Percentiles rank a stretch among this genome's conserved stretches.
Conservation (phyloP, 2,797 vertebrate genomes). For the Pantherophis alleghaniensis region DNA sequence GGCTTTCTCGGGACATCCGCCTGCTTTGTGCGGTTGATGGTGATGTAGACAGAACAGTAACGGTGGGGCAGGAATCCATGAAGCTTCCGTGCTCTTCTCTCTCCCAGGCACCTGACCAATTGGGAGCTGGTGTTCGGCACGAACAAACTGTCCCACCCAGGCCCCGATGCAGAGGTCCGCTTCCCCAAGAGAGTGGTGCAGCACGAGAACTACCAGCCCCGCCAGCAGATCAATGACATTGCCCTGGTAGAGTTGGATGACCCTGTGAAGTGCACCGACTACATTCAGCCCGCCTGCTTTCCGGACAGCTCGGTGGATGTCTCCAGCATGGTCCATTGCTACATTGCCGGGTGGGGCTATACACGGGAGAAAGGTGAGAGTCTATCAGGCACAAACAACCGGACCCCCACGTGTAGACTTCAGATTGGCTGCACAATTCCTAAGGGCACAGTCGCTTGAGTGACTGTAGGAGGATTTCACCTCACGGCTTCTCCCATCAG, state of each 20-base stretch:
- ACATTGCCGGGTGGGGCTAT: constrained; percentile 41
- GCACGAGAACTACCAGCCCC: not conserved
- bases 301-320: not conserved
- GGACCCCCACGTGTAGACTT: not conserved
- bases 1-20: not conserved
- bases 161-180: not conserved
- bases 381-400: not conserved
- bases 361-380: constrained; percentile 24
- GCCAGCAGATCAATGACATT: constrained; percentile 32
- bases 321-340: constrained; percentile 26
- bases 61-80: not conserved
- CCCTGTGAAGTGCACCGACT: constrained; percentile 28
- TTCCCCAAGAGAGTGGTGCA: not conserved
- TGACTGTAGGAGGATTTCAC: not conserved
- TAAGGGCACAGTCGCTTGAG: too few relatives aligned
- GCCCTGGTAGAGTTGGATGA: constrained; percentile 38
- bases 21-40: not conserved
- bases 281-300: constrained; percentile 42
- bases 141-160: not conserved
- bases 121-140: not conserved
- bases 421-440: not conserved
- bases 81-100: not conserved
- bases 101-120: not conserved
- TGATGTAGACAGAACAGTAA: not conserved
- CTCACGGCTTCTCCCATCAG: not conserved